Conservation (phyloP, 2,888 invertebrate species). For the Cosmorhoe ocellata region DNA sequence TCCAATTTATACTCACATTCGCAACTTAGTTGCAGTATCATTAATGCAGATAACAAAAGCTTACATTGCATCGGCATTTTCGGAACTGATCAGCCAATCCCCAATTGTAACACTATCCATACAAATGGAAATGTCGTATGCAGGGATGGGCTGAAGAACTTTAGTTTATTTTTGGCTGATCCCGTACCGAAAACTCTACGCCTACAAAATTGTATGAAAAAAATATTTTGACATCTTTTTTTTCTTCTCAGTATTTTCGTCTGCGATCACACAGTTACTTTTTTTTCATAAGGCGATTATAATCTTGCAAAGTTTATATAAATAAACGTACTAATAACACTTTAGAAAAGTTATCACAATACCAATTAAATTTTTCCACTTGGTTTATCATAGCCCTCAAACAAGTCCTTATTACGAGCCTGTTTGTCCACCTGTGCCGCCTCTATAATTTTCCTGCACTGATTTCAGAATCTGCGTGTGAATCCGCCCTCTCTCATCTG, state of each 20-base stretch:
- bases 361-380: no score
- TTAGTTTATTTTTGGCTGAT: no score
- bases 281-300: no score
- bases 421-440: conserved; percentile 34
- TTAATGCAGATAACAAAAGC: conserved; percentile 31
- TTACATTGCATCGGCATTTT: conserved; percentile 42
- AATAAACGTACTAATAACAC: no score
- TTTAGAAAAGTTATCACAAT: no score
- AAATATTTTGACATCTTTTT: no score
- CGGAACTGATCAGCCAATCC: conserved; percentile 54
- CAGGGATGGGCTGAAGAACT: conserved; percentile 3
- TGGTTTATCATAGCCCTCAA: neutral
- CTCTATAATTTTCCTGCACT: conserved; percentile 45
- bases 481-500: conserved; percentile 37
- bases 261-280: no score
- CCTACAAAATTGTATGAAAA: no score
- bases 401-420: conserved; percentile 1
- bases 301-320: no score
- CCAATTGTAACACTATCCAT: conserved; percentile 49
- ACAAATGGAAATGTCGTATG: conserved; percentile 45
- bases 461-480: conserved; percentile 49
- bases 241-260: no score
- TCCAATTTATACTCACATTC: conserved; percentile 20
- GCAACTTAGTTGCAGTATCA: conserved; percentile 32
- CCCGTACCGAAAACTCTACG: no score